A percentile compares a stretch with the other conserved stretches of the same genome.
Evolutionary conservation across 2,113 vertebrate species (phyloP).

Genomic region (Fulica atra): DNA sequence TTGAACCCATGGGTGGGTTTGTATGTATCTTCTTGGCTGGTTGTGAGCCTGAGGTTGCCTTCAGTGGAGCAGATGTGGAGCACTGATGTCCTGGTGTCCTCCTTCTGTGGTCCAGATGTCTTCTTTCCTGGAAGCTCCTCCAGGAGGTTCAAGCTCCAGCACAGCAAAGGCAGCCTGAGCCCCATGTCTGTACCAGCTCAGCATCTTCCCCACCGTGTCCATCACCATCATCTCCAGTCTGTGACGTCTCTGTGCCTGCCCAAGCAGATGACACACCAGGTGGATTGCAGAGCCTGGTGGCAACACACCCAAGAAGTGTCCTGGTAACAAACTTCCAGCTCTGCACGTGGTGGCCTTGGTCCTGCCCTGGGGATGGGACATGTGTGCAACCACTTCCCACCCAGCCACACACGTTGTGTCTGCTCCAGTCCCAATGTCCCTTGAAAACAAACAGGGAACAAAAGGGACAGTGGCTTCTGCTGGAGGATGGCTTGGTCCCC

Average conservation of each 20-base stretch:
- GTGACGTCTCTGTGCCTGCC: rapidly evolving
- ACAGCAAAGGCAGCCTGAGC: not conserved
- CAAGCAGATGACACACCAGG: rapidly evolving
- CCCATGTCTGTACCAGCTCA: not conserved
- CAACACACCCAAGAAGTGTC: not conserved
- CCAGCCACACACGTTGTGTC: not conserved
- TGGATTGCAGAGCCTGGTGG: not conserved
- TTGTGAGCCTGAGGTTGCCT: not conserved
- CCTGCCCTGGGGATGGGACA: not conserved
- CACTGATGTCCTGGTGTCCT: not conserved
- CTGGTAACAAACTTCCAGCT: not conserved
- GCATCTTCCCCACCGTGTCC: not conserved
- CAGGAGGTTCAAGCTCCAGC: not conserved
- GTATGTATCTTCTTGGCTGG: not conserved
- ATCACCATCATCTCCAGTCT: rapidly evolving
- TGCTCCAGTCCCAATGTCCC: not conserved
- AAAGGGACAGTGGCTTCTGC: not conserved
- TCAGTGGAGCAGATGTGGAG: not conserved
- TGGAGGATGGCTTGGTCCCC: not conserved
- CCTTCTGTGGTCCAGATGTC: not conserved
- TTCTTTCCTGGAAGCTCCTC: not conserved
- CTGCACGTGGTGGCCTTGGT: not conserved
- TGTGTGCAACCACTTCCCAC: not conserved
- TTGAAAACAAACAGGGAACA: not conserved
- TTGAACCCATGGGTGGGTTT: not conserved